Evolutionary conservation across 2,113 vertebrate genomes (phyloP).

Genomic region (Amblyornis subalaris): DNA sequence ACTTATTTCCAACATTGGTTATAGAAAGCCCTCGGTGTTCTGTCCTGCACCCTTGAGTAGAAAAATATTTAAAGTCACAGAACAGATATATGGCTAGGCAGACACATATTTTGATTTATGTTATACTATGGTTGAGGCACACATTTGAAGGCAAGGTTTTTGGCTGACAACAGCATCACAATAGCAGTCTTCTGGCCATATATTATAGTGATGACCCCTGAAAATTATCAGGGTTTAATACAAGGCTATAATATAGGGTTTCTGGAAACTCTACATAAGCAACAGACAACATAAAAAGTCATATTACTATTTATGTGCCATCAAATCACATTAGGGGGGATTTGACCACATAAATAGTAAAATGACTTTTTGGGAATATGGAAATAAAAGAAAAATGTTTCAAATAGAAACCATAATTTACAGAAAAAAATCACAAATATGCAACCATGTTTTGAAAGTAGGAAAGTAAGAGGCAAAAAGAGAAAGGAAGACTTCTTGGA

Average conservation of each 20-base stretch:
- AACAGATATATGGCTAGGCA: conserved; percentile 57
- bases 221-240: conserved; percentile 52
- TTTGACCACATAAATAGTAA: conserved; percentile 66
- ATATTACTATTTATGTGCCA: conserved; percentile 65
- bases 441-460: not conserved
- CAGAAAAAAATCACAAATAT: conserved; percentile 64
- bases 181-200: conserved; percentile 52
- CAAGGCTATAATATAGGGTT: conserved; percentile 54
- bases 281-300: conserved; percentile 59
- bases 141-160: conserved; percentile 65
- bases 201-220: conserved; percentile 49
- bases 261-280: conserved; percentile 55
- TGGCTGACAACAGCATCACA: conserved; percentile 62
- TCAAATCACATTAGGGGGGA: conserved; percentile 50
- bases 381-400: conserved; percentile 71
- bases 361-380: conserved; percentile 68
- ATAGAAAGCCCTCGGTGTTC: conserved; percentile 30
- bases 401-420: conserved; percentile 64
- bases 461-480: not conserved
- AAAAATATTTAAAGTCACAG: conserved; percentile 72
- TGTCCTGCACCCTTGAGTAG: conserved; percentile 44
- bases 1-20: conserved; percentile 21
- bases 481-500: conserved; percentile 10
- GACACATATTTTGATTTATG: conserved; percentile 66
- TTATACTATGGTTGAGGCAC: conserved; percentile 35